Conservation (phyloP, 2,113 vertebrate species). For the Ageneiosus marmoratus region DNA sequence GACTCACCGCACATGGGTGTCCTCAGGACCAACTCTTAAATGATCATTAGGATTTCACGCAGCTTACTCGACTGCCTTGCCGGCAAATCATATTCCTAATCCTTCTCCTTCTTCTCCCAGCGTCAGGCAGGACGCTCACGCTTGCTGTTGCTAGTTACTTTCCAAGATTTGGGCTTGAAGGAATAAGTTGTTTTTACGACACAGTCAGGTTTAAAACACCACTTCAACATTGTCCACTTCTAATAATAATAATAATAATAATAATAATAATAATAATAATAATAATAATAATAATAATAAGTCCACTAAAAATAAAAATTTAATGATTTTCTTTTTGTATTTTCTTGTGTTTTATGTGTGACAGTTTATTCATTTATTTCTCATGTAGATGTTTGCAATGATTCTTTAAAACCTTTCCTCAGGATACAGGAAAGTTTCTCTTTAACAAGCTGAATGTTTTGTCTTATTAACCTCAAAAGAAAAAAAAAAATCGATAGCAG, state of each 20-base stretch:
- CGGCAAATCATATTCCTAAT: slow-evolving; percentile 24
- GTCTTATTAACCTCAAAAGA: neutral
- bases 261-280: too few relatives aligned
- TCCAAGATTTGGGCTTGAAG: neutral
- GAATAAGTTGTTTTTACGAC: neutral
- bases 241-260: neutral
- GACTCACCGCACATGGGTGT: slow-evolving; percentile 25
- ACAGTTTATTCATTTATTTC: neutral
- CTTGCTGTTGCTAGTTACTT: neutral
- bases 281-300: neutral
- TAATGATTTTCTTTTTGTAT: neutral
- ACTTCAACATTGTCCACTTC: neutral
- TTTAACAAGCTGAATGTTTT: neutral
- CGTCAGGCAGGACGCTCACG: neutral
- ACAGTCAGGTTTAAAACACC: neutral
- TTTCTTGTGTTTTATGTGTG: neutral
- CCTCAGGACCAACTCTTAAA: slow-evolving; percentile 44
- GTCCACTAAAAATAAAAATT: neutral
- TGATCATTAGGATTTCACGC: slow-evolving; percentile 34
- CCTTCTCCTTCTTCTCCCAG: slow-evolving; percentile 2
- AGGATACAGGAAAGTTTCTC: neutral
- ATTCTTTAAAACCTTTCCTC: neutral
- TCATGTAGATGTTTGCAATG: neutral
- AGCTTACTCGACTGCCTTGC: slow-evolving; percentile 10
- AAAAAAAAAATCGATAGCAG: neutral